Evolutionary conservation across 2,888 invertebrate genomes (phyloP), one percentile per base, ranked within the genome.

Genomic region (Plebejus argus): DNA sequence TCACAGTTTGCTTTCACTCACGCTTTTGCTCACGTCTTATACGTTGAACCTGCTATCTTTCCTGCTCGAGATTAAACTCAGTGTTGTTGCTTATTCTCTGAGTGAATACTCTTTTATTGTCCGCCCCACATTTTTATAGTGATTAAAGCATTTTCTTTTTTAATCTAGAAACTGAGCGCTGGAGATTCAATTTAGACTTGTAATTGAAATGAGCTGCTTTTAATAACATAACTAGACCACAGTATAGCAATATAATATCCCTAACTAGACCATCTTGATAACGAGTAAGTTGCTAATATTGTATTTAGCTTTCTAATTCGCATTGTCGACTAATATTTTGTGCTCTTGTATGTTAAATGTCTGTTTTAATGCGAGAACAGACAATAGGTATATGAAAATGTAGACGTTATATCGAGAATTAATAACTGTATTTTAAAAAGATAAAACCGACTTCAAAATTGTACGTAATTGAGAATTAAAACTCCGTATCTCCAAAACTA

Each of bases 91-190:
- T 61, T 23, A 61, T 61, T 61, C 23, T 61, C 23, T 61, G 12
- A 58, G 8, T 58, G 58, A 61, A 61, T 61, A 23, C 61, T 61
- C 61, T 66, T 15, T 33, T 66, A 66, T 28, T 33, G 66, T 66
- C 33, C 28, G 28, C 28, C 28, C 28, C 28, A 33, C 66, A 61
- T 66, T 66, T 66, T 66, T 33, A 66, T 66, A 66, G 33, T 33
- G 28, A 66, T 66, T 33, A 66, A 66, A 66, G 18, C 33, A 66
- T 66, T 33, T 66, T 66, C 66, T 66, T 66, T 23, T 66, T 66
- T 66, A 66, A 66, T 66, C 66, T 66, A 66, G 61, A 23, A 66
- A 23, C 61, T 3, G 23, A 1, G 61, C 61, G 23, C 61, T 18
- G 66, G 18, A 66, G 28, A 66, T 66, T 66, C 28, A 12, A 66